Percentiles rank a stretch among this genome's conserved stretches.
Evolutionary conservation across 2,888 invertebrate species (phyloP).

Genomic region (Lepidocyrtoides sp.): DNA sequence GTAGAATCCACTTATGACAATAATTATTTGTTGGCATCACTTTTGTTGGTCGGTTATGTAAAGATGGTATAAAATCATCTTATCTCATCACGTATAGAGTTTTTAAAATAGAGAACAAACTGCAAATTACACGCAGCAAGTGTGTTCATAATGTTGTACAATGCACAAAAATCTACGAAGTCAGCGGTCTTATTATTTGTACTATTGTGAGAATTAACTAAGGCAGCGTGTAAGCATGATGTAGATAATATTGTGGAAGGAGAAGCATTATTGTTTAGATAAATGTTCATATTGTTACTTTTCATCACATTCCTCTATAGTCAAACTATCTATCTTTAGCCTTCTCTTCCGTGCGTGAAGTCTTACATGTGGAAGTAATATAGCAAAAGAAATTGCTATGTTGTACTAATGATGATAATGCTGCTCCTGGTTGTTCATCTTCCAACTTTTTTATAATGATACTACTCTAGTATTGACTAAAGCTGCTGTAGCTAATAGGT

Average conservation of each 20-base stretch:
- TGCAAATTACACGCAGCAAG: background rate
- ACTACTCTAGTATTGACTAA: background rate
- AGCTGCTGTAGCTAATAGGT: background rate
- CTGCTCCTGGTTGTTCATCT: constrained; percentile 9
- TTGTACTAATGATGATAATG: background rate
- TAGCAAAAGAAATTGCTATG: background rate
- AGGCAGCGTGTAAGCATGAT: background rate
- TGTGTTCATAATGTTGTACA: background rate
- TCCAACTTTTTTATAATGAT: constrained; percentile 19
- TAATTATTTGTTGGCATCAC: background rate
- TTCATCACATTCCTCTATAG: background rate
- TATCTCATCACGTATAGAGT: background rate
- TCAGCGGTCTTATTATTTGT: too few species aligned
- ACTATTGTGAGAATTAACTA: background rate
- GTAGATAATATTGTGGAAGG: background rate
- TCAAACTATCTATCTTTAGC: constrained; percentile 8
- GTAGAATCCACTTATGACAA: too few species aligned
- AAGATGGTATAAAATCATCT: constrained; percentile 5
- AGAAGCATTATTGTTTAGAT: background rate
- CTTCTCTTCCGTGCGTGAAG: constrained; percentile 43
- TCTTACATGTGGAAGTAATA: constrained; percentile 23
- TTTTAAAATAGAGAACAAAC: background rate
- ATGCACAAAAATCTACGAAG: background rate
- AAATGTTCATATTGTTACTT: constrained; percentile 36
- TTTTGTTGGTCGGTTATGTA: constrained; percentile 16